Conservation (phyloP, 1,140 invertebrate species). For the Lepidurus packardi region DNA sequence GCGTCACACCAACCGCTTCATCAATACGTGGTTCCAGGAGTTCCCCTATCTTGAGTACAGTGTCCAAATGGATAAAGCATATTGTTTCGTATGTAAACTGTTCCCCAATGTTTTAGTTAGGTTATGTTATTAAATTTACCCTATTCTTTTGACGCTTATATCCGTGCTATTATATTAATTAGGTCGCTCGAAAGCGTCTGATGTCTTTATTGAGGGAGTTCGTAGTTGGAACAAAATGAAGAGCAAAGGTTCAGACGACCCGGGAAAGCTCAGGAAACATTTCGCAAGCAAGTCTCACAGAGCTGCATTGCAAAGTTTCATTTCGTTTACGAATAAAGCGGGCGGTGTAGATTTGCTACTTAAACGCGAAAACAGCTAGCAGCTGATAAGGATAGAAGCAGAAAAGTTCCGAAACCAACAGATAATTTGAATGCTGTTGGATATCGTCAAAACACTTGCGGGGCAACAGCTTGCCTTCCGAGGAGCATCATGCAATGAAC, state of each 20-base stretch:
- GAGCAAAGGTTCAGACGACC: conserved; percentile 22
- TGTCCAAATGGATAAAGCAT: conserved; percentile 3
- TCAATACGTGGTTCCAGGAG: conserved; percentile 7
- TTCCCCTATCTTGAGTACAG: conserved; percentile 16
- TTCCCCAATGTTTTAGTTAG: background rate
- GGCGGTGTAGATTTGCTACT: background rate
- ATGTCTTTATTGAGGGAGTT: conserved; percentile 4
- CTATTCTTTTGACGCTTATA: background rate
- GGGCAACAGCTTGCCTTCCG: background rate
- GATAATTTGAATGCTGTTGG: conserved; percentile 26
- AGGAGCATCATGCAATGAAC: background rate
- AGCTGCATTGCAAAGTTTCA: conserved; percentile 1
- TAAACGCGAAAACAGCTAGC: background rate
- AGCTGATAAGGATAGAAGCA: background rate
- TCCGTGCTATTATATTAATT: background rate
- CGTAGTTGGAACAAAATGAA: conserved; percentile 8
- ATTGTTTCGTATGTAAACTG: conserved; percentile 18
- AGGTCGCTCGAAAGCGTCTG: conserved; percentile 9
- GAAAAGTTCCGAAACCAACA: background rate
- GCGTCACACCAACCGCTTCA: background rate
- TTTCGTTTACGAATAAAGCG: conserved; percentile 1
- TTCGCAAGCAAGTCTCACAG: background rate
- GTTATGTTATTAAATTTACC: background rate
- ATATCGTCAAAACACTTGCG: conserved; percentile 23
- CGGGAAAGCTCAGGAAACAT: conserved; percentile 5